These are phyloP conservation scores for Rhea americana DNA, from an alignment of 2,113 vertebrate genomes.

Conservation along the genomic window DNA sequence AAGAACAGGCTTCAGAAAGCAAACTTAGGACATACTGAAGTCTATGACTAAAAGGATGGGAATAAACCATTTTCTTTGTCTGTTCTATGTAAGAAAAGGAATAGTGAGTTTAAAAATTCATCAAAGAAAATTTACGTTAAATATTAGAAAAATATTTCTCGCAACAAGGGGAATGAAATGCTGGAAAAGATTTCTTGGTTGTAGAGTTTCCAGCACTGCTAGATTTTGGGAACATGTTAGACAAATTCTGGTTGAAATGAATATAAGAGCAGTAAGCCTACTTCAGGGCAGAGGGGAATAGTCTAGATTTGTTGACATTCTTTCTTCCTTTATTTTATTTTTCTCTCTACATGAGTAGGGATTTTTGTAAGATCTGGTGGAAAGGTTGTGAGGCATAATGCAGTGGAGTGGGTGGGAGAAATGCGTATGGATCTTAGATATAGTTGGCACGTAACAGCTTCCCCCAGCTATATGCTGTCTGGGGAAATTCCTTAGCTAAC, in stretches of 20 bases:
- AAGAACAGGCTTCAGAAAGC: not conserved
- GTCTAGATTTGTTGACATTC: not conserved
- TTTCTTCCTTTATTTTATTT: not conserved
- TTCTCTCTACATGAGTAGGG: accelerated
- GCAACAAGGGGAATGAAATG: not conserved
- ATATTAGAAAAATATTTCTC: not conserved
- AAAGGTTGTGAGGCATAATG: not conserved
- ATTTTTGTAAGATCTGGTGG: not conserved
- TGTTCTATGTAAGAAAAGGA: not conserved
- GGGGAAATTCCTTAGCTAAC: not conserved
- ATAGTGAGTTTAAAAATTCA: not conserved
- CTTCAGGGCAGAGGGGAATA: not conserved
- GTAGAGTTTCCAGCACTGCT: not conserved
- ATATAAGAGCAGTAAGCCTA: not conserved
- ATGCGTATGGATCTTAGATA: accelerated
- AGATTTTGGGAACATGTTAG: not conserved
- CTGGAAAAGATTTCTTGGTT: not conserved
- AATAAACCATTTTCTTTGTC: not conserved
- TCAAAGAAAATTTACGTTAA: not conserved
- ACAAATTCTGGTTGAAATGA: not conserved
- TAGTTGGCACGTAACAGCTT: not conserved
- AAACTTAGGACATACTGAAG: not conserved
- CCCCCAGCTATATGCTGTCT: not conserved
- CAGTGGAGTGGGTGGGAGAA: not conserved
- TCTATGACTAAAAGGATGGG: not conserved